Evolutionary conservation across 1,140 invertebrate genomes (phyloP), one percentile per base, ranked within the genome.

Genomic region (Daktulosphaira vitifoliae): DNA sequence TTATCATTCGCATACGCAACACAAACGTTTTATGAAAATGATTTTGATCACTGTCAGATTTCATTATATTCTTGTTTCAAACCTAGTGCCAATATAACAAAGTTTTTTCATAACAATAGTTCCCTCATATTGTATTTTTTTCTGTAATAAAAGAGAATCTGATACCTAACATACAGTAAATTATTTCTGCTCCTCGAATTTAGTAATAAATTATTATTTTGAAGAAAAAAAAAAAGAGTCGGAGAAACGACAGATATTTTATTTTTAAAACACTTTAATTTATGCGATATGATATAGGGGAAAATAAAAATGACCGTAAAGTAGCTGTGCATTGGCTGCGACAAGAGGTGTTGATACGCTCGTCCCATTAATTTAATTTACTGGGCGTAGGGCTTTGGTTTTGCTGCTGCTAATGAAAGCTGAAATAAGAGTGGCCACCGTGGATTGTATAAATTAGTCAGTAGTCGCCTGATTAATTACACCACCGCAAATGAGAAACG

Each of bases 361-460:
- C 15, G n/a, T 23, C 39, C 54, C 54, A 59, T 59, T 59, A 59
- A 59, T 59, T 59, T 59, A 38, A 59, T 59, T 59, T 59, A 59
- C 54, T 59, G 54, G 53, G 20, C 22, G 37, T 7, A 22, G 38
- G 20, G 54, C n/a, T 25, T 11, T 42, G 39, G n/a, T 42, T 42
- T 42, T 26, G 53, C 38, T 33, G 38, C 53, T 44, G 54, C 38
- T 59, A 59, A 59, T 59, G 54, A 59, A 59, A 26, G 54, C 53
- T 22, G 38, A 26, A 15, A 42, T 22, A 56, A 38, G 13, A 25
- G 29, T 18, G 2, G 51, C 18, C 16, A 7, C 25, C 38, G 23
- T n/a, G 39, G 39, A 44, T 23, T 11, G 54, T 38, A 44, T 59
- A 59, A 59, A 59, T 59, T 59, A 44, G 3, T 25, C 38, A 23